phyloP scores from a whole-genome alignment of 2,113 vertebrate genomes.

The Todiramphus chloris region DNA sequence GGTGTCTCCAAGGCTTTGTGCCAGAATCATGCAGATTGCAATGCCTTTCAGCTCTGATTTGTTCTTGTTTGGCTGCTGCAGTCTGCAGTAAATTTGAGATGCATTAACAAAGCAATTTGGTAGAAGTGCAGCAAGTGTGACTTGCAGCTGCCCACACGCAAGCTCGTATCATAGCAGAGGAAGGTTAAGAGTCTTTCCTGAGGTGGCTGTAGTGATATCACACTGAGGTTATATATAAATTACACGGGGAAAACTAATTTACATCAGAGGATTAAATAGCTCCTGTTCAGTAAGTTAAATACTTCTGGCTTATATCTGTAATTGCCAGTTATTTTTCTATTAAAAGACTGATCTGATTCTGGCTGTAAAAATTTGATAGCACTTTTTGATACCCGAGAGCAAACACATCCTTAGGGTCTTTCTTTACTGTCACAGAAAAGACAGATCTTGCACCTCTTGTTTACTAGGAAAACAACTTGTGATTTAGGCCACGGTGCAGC shows the following conservation, averaged over 20 bases:
- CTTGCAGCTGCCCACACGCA: neutral
- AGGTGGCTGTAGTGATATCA: neutral
- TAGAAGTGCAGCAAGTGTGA: neutral
- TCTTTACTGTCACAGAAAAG: neutral
- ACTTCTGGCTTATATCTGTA: neutral
- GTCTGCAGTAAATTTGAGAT: neutral
- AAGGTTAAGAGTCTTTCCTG: neutral
- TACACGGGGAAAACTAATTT: neutral
- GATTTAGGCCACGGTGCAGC: neutral
- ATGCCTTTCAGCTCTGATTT: neutral
- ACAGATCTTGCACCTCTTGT: neutral
- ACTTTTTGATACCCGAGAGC: neutral
- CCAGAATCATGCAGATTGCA: neutral
- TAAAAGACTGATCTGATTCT: neutral
- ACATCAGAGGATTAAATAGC: neutral
- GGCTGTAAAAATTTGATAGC: neutral
- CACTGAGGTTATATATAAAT: neutral
- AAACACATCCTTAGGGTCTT: neutral
- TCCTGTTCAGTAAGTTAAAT: neutral
- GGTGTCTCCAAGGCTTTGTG: neutral
- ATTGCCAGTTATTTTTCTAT: neutral
- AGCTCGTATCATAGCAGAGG: neutral
- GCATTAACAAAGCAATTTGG: neutral
- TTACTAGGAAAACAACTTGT: neutral
- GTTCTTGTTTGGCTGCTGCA: neutral